Conservation (phyloP, 2,888 invertebrate genomes). For the Epinotia nisella region DNA sequence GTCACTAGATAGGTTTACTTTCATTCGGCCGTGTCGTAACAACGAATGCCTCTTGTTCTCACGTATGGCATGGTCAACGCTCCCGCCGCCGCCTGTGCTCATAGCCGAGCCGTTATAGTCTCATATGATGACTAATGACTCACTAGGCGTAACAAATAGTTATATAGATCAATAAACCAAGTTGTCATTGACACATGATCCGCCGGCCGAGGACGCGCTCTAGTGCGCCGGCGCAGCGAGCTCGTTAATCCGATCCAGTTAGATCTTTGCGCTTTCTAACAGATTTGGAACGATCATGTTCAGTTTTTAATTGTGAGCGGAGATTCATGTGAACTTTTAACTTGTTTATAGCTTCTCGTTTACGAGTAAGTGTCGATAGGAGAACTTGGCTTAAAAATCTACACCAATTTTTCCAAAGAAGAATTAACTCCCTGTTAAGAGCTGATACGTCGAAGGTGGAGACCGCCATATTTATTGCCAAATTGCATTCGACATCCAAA, state of each 20-base stretch:
- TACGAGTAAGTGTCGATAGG: background rate
- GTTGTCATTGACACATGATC: constrained; percentile 35
- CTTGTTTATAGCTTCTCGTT: background rate
- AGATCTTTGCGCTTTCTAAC: constrained; percentile 40
- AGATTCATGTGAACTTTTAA: constrained; percentile 25
- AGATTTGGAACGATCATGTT: constrained; percentile 30
- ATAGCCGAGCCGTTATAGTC: too few relatives aligned
- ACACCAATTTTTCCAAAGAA: background rate
- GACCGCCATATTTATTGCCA: too few relatives aligned
- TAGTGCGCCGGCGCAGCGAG: constrained; percentile 28
- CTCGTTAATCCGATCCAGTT: constrained; percentile 42
- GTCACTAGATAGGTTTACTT: too few relatives aligned
- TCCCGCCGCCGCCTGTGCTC: too few relatives aligned
- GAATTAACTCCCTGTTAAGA: background rate
- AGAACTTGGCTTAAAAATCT: background rate
- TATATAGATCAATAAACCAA: constrained; percentile 21
- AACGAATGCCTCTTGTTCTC: too few relatives aligned
- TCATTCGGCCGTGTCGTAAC: too few relatives aligned
- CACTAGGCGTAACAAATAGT: constrained; percentile 8
- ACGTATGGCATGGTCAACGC: too few relatives aligned
- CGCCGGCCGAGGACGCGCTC: constrained; percentile 29
- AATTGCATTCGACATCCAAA: too few relatives aligned
- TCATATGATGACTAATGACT: background rate
- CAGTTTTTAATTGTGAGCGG: constrained; percentile 14
- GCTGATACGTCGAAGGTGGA: background rate